Evolutionary conservation across 2,888 invertebrate species (phyloP).

Genomic region (Thelaira solivaga): DNA sequence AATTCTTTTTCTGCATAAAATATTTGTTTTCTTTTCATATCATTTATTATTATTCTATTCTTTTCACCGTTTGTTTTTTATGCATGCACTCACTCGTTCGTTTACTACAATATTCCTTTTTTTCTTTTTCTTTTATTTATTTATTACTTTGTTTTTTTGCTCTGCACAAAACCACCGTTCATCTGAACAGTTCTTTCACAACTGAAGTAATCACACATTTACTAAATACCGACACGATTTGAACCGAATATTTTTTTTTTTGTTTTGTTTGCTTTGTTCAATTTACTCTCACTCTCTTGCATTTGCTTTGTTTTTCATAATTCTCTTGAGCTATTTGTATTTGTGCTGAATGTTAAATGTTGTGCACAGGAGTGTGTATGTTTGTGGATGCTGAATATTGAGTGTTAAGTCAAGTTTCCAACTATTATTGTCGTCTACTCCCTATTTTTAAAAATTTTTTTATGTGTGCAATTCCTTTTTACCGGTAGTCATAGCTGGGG

Average conservation of each 20-base stretch:
- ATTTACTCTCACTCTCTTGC: conserved; percentile 50
- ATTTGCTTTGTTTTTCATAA: background rate
- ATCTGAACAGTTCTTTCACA: conserved; percentile 70
- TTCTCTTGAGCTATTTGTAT: conserved; percentile 12
- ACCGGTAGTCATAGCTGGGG: background rate
- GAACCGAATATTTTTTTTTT: conserved; percentile 61
- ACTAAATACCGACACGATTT: conserved; percentile 70
- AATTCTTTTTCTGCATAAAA: conserved; percentile 26
- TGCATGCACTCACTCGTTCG: no score
- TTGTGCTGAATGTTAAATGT: conserved; percentile 49
- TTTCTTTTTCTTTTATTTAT: conserved; percentile 52
- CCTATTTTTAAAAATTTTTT: background rate
- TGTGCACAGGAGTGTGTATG: no score
- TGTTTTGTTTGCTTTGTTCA: background rate
- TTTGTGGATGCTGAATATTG: conserved; percentile 46
- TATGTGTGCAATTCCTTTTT: background rate
- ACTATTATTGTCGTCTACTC: conserved; percentile 45
- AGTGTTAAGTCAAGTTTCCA: conserved; percentile 39
- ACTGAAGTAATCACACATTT: conserved; percentile 71
- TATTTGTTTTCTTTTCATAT: conserved; percentile 28
- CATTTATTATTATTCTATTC: conserved; percentile 8
- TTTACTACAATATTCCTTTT: no score
- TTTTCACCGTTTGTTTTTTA: no score
- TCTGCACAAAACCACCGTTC: conserved; percentile 63
- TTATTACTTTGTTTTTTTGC: conserved; percentile 45